Conservation (phyloP, 2,797 vertebrate species). For the Epinephelus awoara region DNA sequence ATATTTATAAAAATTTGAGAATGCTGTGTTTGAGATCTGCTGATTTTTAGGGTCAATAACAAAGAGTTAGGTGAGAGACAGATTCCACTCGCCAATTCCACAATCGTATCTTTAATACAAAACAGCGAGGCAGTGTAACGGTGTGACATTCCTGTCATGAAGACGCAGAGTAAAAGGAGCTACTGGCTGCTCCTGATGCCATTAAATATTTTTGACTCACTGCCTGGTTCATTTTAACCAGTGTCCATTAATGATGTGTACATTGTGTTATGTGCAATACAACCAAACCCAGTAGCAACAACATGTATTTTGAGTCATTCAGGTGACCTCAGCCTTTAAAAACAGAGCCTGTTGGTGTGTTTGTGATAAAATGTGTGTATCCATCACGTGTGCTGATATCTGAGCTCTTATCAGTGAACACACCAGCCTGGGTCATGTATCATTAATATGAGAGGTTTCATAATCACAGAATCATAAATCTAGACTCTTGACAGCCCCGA, state of each 20-base stretch:
- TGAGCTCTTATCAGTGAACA: conserved; percentile 52
- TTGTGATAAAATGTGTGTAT: conserved; percentile 1
- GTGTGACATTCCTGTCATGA: no score
- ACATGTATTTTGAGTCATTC: neutral
- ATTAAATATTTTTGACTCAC: no score
- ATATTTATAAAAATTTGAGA: no score
- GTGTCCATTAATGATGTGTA: neutral
- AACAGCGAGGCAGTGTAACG: no score
- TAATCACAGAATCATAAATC: conserved; percentile 69
- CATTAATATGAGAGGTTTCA: conserved; percentile 36
- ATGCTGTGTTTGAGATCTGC: no score
- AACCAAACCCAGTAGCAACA: neutral
- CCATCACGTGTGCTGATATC: conserved; percentile 11
- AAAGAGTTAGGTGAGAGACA: no score
- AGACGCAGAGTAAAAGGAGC: no score
- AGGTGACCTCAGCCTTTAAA: neutral
- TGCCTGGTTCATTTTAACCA: no score
- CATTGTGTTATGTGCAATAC: neutral
- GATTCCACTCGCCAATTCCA: no score
- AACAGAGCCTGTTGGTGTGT: neutral
- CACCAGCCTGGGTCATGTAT: conserved; percentile 25
- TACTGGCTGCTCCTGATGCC: no score
- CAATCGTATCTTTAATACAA: no score
- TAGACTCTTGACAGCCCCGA: conserved; percentile 42
- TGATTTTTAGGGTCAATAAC: no score